Conservation (phyloP, 2,797 vertebrate genomes). For the Otolemur crassicaudatus region DNA sequence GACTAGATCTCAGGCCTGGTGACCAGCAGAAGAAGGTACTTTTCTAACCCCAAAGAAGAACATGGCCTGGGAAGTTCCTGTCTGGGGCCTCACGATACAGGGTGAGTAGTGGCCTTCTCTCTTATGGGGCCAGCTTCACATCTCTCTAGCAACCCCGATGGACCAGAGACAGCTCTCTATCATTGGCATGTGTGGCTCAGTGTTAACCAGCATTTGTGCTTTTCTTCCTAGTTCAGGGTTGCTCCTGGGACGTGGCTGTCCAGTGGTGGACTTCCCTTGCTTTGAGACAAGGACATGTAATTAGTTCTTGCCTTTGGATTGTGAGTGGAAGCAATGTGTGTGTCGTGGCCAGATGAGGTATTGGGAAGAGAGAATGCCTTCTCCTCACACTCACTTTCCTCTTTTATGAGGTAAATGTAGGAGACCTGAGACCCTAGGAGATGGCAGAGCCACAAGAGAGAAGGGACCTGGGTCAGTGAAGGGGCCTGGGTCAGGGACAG, state of each 20-base stretch:
- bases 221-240: not conserved
- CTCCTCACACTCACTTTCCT: not conserved
- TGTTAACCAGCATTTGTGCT: not conserved
- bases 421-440: not conserved
- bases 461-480: not conserved
- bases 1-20: not conserved
- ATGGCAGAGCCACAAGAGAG: not conserved
- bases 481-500: not conserved
- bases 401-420: not conserved
- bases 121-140: not conserved
- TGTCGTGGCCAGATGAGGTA: not conserved
- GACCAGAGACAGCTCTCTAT: not conserved
- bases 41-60: not conserved
- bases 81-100: not conserved
- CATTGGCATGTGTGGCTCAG: not conserved
- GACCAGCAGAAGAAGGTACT: not conserved
- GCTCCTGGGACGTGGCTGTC: not conserved
- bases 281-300: not conserved
- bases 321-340: not conserved
- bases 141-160: fast-evolving
- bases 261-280: not conserved
- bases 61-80: not conserved
- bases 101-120: not conserved
- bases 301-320: not conserved
- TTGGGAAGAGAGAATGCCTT: not conserved